Evolutionary conservation across 2,797 vertebrate genomes (phyloP), one percentile per base, ranked within the genome.

Genomic region (Xiphophorus birchmanni): DNA sequence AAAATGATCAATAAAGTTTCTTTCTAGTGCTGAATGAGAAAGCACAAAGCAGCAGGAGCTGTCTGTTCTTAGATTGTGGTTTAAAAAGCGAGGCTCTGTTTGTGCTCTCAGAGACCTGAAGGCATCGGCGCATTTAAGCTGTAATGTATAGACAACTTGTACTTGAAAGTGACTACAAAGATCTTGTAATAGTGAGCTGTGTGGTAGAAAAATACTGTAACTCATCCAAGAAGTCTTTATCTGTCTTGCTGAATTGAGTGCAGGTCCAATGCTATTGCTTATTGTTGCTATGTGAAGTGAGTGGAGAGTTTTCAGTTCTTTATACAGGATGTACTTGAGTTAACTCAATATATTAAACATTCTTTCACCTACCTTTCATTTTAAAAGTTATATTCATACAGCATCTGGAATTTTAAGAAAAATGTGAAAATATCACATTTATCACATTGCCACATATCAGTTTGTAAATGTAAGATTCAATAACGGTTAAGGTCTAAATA

Each of bases 1-100:
- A 47, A 76, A 75, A 21, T 75, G 32, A 54, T 42, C 73, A 56
- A 52, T 23, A 67, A 32, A 65, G 65, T 63, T 65, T 3, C 29
- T 44, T 67, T 67, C 29, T 13, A 63, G 60, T 50, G 8, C 29
- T 67, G 76, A 67, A 47, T 47, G 13, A 32, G 44, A 50, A 67
- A 65, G 29, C 56, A 63, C 23, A 45, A 77, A 63, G 23, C n/a
- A 67, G 29, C 44, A 50, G 17, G 3, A 50, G 8, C 26, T 9
- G 2, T 26, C 2, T 63, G 18, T 11, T 48, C 23, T 42, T 2
- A 44, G 48, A 40, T n/a, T 71, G n/a, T 40, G 4, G 60, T 48
- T 48, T 50, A 35, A 35, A 40, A 77, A 77, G 10, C 35, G 48
- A 77, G 32, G 29, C 8, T 17, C 13, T 71, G 10, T 26, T 42